Conservation (phyloP, 2,888 invertebrate species). For the Octonoba sinensis region DNA sequence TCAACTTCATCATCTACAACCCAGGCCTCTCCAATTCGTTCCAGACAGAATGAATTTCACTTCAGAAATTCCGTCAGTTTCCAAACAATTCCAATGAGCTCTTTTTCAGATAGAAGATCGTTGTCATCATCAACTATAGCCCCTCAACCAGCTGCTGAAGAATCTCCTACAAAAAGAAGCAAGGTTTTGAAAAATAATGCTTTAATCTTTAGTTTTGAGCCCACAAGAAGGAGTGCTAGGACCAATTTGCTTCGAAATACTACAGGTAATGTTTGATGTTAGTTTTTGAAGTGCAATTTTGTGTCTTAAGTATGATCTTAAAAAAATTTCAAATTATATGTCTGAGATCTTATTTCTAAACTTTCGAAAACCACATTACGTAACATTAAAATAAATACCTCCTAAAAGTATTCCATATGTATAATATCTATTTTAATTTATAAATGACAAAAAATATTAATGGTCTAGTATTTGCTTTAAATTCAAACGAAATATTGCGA, state of each 20-base stretch:
- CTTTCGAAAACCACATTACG: too few species aligned
- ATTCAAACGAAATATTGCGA: too few species aligned
- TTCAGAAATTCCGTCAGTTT: slow-evolving; percentile 41
- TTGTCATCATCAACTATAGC: neutral
- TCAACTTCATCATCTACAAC: neutral
- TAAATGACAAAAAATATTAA: too few species aligned
- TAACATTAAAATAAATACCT: too few species aligned
- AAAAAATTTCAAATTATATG: too few species aligned
- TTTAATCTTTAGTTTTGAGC: slow-evolving; percentile 29
- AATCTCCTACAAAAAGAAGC: neutral
- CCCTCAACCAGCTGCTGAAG: neutral
- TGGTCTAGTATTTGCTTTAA: too few species aligned
- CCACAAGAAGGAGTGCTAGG: slow-evolving; percentile 18
- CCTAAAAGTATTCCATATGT: too few species aligned
- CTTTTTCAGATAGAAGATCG: slow-evolving; percentile 36
- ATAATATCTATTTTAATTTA: too few species aligned
- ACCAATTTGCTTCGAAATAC: neutral
- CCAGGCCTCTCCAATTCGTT: neutral
- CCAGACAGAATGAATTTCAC: slow-evolving; percentile 25
- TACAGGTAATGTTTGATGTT: neutral
- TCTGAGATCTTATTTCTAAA: too few species aligned
- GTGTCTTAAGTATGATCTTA: too few species aligned
- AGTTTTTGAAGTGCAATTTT: too few species aligned
- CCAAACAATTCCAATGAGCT: slow-evolving; percentile 26
- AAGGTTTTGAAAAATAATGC: neutral